Percentiles rank a stretch among this genome's conserved stretches.
phyloP scores from a whole-genome alignment of 2,888 invertebrate genomes.

The Hirtodrosophila confusa region DNA sequence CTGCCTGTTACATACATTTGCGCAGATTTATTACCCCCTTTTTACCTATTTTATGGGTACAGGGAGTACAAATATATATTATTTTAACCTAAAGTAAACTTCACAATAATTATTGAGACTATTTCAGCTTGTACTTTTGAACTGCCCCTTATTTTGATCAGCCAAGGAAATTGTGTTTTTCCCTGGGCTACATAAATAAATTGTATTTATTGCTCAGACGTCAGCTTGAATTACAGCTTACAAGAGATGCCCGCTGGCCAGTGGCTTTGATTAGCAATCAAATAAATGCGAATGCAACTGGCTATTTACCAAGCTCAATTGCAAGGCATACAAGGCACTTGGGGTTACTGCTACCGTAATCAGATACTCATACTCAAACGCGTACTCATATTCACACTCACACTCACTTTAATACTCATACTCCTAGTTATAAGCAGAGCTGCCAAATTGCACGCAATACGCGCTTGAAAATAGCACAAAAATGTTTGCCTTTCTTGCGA shows the following conservation, averaged over 20 bases:
- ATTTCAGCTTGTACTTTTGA: too few species aligned
- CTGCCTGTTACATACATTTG: too few species aligned
- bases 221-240: slow-evolving; percentile 12
- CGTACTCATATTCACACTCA: slow-evolving; percentile 17
- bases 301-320: slow-evolving; percentile 62
- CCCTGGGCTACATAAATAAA: too few species aligned
- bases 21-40: too few species aligned
- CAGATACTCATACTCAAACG: background rate
- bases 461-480: slow-evolving; percentile 56
- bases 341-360: slow-evolving; percentile 1
- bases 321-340: slow-evolving; percentile 42
- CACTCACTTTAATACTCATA: slow-evolving; percentile 19
- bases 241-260: slow-evolving; percentile 27
- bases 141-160: too few species aligned
- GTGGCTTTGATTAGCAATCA: slow-evolving; percentile 40
- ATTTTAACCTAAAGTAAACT: too few species aligned
- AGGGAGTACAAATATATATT: too few species aligned
- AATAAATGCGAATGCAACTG: slow-evolving; percentile 33
- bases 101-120: too few species aligned
- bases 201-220: background rate
- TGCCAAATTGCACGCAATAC: slow-evolving; percentile 43
- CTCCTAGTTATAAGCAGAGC: slow-evolving; percentile 6
- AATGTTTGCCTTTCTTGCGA: slow-evolving; percentile 48
- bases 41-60: too few species aligned
- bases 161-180: too few species aligned